Evolutionary conservation across 1,140 invertebrate genomes (phyloP), one percentile per base, ranked within the genome.

Genomic region (Hermetia illucens): DNA sequence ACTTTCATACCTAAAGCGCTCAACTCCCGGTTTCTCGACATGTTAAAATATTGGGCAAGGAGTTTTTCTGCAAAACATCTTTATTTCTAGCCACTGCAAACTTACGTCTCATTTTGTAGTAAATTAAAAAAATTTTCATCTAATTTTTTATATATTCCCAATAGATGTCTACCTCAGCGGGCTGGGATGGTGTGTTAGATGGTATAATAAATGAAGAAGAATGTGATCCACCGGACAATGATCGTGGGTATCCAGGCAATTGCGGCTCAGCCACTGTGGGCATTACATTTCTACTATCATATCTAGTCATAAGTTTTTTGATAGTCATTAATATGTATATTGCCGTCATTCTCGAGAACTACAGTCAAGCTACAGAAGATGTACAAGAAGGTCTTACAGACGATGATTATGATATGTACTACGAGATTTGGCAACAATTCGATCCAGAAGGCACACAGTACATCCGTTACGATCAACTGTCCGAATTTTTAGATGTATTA

Each of bases 301-400:
- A 97, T 63, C 74, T 98, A 58, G 88, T 97, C 50, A 95, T 98
- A 59, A 93, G 86, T 60, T 98, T 96, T 68, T 75, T 98, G 49
- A 96, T 98, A 56, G 89, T 97, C 44, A 93, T 96, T 61, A 96
- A 96, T 77, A 96, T 96, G 93, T 96, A 96, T 75, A 97, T 96
- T 64, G 92, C 92, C 53, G 91, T 96, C 58, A 97, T 98, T 64
- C 76, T 98, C 63, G 93, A 98, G 66, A 98, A 97, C 65, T 98
- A 97, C 66, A 94, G 88, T 39, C 84, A 90, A 67, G 93, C 93
- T 21, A 96, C 92, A 29, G 93, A 97, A 67, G 94, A 97, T 63
- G 94, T 97, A 30, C 92, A 97, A 59, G 92, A 97, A 64, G 92
- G 93, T 51, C 71, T 97, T 30, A 97, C 93, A 21, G 91, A 95